Evolutionary conservation across 2,888 invertebrate species (phyloP), one percentile per base, ranked within the genome.

Genomic region (Tethea ocularis): DNA sequence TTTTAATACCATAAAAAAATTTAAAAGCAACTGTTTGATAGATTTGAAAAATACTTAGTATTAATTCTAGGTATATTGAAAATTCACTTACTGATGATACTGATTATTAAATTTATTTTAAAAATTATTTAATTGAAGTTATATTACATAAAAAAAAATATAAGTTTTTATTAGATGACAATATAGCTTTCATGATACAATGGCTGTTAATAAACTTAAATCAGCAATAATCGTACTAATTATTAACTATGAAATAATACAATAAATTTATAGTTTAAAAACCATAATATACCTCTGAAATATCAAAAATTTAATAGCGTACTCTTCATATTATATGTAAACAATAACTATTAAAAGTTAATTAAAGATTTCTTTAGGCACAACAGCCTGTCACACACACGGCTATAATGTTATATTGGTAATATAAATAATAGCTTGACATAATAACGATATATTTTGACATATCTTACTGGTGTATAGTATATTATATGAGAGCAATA

Each of bases 291-390:
- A 53, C 52, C 52, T 53, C 58, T 61, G 51, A 59, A 59, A 23
- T 23, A 22, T 38, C 20, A 57, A 11, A 22, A 54, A 57, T 68
- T 56, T 57, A 59, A 74, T 79, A 75, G 80, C 78, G 80, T 33
- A 29, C 29, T 29, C 1, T 1, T 33, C 13, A 33, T 13, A 33
- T 13, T 13, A 13, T 2, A 2, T 29, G 11, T 29, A 29, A 29
- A 29, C 10, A 10, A 29, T 29, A 13, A 33, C 33, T 33, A 33
- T 33, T 13, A 13, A 7, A 26, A 29, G 10, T 38, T 38, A 38
- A n/a, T n/a, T 38, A 38, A 38, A 1, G 38, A 38, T 38, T 38
- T 38, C 38, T 38, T n/a, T 38, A n/a, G 4, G 38, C n/a, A n/a
- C n/a, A n/a, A 33, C 13, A 33, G 3, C 2, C 13, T 13, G 1